phyloP scores from a whole-genome alignment of 2,113 vertebrate species.

The Morone chrysops region DNA sequence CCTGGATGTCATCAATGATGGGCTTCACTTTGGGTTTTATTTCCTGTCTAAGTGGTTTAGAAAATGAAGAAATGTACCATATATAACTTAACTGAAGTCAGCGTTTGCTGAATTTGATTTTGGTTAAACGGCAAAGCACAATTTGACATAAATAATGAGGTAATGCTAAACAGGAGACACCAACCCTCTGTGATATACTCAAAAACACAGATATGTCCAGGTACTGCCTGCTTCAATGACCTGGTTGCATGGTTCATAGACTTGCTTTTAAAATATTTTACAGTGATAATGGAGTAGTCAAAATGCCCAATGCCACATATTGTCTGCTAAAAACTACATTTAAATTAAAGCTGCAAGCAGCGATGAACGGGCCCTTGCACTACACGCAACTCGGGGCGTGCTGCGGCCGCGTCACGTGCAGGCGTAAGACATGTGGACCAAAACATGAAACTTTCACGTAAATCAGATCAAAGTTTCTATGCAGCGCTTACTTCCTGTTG shows the following conservation, averaged over 20 bases:
- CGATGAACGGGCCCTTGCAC: too few species aligned
- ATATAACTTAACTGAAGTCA: background rate
- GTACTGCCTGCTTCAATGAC: constrained; percentile 5
- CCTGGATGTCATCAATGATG: constrained; percentile 26
- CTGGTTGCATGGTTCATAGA: constrained; percentile 11
- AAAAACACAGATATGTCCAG: constrained; percentile 13
- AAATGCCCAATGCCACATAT: background rate
- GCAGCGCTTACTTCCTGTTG: too few species aligned
- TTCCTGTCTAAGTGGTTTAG: constrained; percentile 22
- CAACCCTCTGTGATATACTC: constrained; percentile 3
- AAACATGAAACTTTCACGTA: too few species aligned
- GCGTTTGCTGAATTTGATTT: background rate
- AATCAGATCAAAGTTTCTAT: too few species aligned
- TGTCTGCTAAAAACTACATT: background rate
- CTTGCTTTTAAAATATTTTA: background rate
- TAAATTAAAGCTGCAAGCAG: too few species aligned
- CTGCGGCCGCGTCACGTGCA: too few species aligned
- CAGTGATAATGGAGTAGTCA: constrained; percentile 7
- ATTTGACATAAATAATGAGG: background rate
- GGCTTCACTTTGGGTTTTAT: background rate
- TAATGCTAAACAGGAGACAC: background rate
- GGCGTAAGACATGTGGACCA: too few species aligned
- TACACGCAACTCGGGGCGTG: too few species aligned
- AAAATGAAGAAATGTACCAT: background rate
- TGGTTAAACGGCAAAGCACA: background rate